Conservation (phyloP, 1,140 invertebrate genomes). For the Trinorchestia longiramus region DNA sequence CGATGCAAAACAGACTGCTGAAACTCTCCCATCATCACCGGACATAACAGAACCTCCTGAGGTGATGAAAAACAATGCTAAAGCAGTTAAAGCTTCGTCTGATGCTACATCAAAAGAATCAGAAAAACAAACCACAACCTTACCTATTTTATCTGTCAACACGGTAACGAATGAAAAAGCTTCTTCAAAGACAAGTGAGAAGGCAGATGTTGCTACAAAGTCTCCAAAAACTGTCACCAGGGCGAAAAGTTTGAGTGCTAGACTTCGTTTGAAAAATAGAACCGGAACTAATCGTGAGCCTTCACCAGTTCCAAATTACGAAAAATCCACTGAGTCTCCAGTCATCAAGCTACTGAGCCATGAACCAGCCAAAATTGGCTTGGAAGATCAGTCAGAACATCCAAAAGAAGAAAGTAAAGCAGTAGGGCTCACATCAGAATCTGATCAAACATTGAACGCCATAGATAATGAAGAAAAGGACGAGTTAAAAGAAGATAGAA, state of each 20-base stretch:
- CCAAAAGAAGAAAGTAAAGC: neutral
- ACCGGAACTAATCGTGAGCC: neutral
- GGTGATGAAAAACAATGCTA: neutral
- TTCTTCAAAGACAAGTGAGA: neutral
- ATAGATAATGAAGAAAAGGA: conserved; percentile 14
- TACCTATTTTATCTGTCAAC: conserved; percentile 21
- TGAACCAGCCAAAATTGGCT: neutral
- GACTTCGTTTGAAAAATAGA: conserved; percentile 7
- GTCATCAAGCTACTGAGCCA: neutral
- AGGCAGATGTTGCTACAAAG: neutral
- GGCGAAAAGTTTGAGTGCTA: conserved; percentile 25
- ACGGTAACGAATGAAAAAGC: neutral
- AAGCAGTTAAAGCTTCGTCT: neutral
- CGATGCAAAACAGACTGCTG: neutral
- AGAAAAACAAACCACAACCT: neutral
- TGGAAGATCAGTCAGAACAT: neutral
- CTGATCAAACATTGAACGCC: conserved; percentile 42
- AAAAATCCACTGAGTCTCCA: neutral
- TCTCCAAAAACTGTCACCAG: neutral
- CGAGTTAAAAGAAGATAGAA: neutral
- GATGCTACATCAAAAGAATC: neutral
- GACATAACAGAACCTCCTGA: conserved; percentile 16
- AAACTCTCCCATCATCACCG: neutral
- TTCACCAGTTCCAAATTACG: neutral
- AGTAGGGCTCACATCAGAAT: neutral